Percentiles rank a stretch among this genome's conserved stretches.
Evolutionary conservation across 2,888 invertebrate species (phyloP).

Genomic region (Alsophila aescularia): DNA sequence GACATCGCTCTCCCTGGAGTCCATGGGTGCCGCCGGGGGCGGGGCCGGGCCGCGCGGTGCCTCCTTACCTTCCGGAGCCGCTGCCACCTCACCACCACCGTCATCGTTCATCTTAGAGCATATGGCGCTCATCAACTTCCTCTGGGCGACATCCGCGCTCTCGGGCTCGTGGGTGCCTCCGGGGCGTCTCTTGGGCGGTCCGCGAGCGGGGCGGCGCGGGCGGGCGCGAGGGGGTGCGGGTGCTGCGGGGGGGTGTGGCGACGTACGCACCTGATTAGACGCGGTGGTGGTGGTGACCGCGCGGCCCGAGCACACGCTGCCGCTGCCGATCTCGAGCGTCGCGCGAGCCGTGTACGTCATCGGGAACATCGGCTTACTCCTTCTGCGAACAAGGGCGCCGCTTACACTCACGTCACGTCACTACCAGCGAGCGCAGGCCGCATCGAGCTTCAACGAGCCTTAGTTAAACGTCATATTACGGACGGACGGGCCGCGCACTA

Average conservation of each 20-base stretch:
- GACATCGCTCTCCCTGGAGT: not conserved
- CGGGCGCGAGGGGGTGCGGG: conserved; percentile 7
- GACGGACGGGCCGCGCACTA: not conserved
- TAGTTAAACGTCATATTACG: too few species aligned
- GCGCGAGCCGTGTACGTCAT: conserved; percentile 82
- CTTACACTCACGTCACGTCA: conserved; percentile 18
- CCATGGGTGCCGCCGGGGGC: not conserved
- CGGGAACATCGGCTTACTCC: conserved; percentile 77
- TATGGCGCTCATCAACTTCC: conserved; percentile 48
- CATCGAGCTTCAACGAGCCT: too few species aligned
- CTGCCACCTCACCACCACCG: conserved; percentile 42
- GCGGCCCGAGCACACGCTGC: conserved; percentile 79
- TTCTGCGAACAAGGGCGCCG: conserved; percentile 60
- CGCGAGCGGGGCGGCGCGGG: conserved; percentile 12
- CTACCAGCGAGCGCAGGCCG: not conserved
- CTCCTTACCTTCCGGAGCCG: conserved; percentile 21
- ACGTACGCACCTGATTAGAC: conserved; percentile 80
- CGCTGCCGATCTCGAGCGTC: conserved; percentile 81
- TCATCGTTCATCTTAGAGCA: conserved; percentile 30
- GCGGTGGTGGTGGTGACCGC: conserved; percentile 82
- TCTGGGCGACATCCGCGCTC: conserved; percentile 32
- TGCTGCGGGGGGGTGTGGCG: conserved; percentile 25
- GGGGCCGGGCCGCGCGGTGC: conserved; percentile 50
- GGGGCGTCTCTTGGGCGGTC: conserved; percentile 5
- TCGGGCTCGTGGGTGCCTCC: not conserved